Conservation (phyloP, 2,113 vertebrate species). For the Peromyscus leucopus region DNA sequence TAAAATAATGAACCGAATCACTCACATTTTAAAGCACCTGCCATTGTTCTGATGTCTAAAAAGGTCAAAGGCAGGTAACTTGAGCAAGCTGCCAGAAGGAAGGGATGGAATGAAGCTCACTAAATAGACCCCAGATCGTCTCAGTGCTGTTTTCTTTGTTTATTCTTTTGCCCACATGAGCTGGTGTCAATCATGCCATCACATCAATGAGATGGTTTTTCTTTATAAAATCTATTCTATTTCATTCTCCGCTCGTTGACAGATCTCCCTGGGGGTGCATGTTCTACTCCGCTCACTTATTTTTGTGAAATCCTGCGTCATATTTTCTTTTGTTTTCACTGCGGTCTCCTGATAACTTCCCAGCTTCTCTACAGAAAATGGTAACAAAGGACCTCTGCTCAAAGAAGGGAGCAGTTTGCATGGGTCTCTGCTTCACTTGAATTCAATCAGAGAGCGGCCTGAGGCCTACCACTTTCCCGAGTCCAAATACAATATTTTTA, state of each 20-base stretch:
- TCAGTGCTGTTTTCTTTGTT: not conserved
- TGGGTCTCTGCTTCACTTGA: not conserved
- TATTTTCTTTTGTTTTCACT: constrained; percentile 65
- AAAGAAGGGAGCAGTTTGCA: not conserved
- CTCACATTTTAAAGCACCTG: not conserved
- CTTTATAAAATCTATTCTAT: constrained; percentile 36
- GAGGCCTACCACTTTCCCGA: not conserved
- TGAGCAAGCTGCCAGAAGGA: too few relatives aligned
- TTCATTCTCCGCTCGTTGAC: constrained; percentile 61
- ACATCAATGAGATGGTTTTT: constrained; percentile 6
- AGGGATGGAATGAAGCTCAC: not conserved
- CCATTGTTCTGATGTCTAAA: not conserved
- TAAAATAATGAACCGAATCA: not conserved
- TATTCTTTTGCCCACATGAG: not conserved
- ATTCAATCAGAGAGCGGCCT: not conserved
- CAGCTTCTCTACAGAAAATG: not conserved
- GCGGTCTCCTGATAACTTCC: constrained; percentile 38
- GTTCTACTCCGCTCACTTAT: constrained; percentile 65
- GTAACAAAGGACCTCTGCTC: not conserved
- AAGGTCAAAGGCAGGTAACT: not conserved
- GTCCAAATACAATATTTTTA: not conserved
- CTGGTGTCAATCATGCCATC: not conserved
- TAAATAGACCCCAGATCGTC: not conserved
- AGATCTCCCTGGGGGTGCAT: constrained; percentile 59
- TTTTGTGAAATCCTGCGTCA: constrained; percentile 71